Base-by-base conservation (phyloP, 1,140 invertebrate species). In the Sinella curviseta region DNA sequence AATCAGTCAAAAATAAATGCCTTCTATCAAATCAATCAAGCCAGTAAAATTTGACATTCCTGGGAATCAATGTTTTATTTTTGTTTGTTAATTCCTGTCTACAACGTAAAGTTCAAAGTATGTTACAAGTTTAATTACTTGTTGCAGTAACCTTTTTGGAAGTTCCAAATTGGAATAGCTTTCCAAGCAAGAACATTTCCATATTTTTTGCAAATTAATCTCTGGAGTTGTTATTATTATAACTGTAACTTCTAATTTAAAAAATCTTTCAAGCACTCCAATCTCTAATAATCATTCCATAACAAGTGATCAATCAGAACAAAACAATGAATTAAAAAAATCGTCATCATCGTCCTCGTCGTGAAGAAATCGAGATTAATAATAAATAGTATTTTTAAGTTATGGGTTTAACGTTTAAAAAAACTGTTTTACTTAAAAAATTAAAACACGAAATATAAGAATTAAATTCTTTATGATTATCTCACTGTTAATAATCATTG, bases 271-370 rank as follows among this genome's bases (percentile, higher is more conserved):
- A n/a, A n/a, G n/a, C n/a, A n/a, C n/a, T n/a, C n/a, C n/a, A 20
- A 16, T 26, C 24, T 60, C 57, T 26, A 31, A n/a, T 70, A 70
- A 70, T 70, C 65, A 70, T 70, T 70, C 65, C 26, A 70, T 3
- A 33, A 70, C 28, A 70, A 70, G 65, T 70, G 30, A 70, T 33
- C 65, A 70, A 70, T 70, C 65, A 70, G 24, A 3, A 26, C 24
- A n/a, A n/a, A 70, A 70, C 65, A 70, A 70, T 31, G 31, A 17
- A 60, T 17, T 26, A 70, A 26, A 65, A 65, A 8, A 48, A 12
- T 48, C 39, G 20, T 48, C 39, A 48, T 12, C 39, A 20, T 12
- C 8, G 20, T 12, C 39, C 20, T 12, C 20, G 39, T 48, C 8
- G 8, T 20, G 39, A 48, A 20, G 20, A 48, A 48, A 48, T 48